Base-by-base conservation (phyloP, 92 coral and sea anemone species). In the Epizoanthus fatuus region DNA sequence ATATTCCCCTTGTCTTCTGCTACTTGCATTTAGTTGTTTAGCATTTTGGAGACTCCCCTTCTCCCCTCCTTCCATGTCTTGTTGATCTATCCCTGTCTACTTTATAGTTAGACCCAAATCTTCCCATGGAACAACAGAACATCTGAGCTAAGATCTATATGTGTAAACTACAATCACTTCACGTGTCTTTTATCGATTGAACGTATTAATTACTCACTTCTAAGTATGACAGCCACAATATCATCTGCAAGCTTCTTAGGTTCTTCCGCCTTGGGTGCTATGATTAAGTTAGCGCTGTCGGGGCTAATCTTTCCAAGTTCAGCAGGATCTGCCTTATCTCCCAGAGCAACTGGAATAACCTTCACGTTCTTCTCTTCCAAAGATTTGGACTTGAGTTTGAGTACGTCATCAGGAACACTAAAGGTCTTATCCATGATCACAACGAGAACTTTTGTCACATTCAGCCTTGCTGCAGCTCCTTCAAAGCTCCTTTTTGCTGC, bases 341-440 rank as follows among this genome's bases (percentile, higher is more conserved):
- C 99, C 63, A 97, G 68, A n/a, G 95, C 96, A 77, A 97, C 98
- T n/a, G 98, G 83, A 40, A 95, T 86, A 39, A 95, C 86, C 69
- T 89, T 85, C 5, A 91, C 81, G 3, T 84, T 81, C 62, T 17
- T 79, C 74, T 17, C 63, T 47, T 53, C 84, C 53, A 88, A 79
- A 45, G 20, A 72, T 56, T 29, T 49, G 29, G 84, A 42, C 49
- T 75, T 88, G 2, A 40, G 47, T 37, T 44, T 51, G 66, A 88
- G 62, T 10, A 62, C 51, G 13, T 54, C 79, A 42, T 37, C 63
- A 1, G 88, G 74, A 60, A 59, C 76, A 44, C 84, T 81, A 14
- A 83, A 70, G 40, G 45, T 77, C 13, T 83, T 66, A 37, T 84
- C 80, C 72, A 88, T 73, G 65, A 88, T 66, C 12, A 88, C 37